These are phyloP conservation scores for Phania funesta DNA, from an alignment of 2,888 invertebrate species.

Conservation along the genomic window DNA sequence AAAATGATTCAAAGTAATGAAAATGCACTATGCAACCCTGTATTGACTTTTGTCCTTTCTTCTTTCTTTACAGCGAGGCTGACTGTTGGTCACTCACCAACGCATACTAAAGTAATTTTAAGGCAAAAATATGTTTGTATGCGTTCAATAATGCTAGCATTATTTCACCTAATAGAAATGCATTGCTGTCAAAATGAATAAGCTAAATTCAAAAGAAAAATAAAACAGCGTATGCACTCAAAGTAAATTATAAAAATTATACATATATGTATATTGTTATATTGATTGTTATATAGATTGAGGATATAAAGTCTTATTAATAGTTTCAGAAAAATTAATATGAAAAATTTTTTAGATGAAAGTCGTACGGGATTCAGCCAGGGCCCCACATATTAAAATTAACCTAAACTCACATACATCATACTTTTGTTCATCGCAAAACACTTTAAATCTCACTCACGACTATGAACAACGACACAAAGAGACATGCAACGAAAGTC, in stretches of 20 bases:
- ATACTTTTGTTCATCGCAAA: constrained; percentile 55
- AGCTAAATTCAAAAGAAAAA: constrained; percentile 36
- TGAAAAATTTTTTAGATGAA: constrained; percentile 40
- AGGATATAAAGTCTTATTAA: not conserved
- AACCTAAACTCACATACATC: constrained; percentile 47
- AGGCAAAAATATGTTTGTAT: constrained; percentile 16
- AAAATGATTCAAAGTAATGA: not conserved
- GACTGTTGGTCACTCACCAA: constrained; percentile 17
- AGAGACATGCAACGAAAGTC: constrained; percentile 66
- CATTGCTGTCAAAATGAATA: constrained; percentile 50
- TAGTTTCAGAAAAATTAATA: constrained; percentile 7
- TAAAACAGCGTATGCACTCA: constrained; percentile 22
- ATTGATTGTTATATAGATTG: not conserved
- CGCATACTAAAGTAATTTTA: not conserved
- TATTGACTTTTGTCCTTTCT: constrained; percentile 55
- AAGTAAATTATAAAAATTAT: constrained; percentile 40
- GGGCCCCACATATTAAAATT: constrained; percentile 29
- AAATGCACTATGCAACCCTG: constrained; percentile 44
- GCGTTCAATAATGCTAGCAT: not conserved
- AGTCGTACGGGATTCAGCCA: constrained; percentile 45
- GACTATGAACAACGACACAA: constrained; percentile 61
- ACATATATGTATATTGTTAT: not conserved
- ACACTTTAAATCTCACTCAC: constrained; percentile 57
- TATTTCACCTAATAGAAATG: constrained; percentile 32
- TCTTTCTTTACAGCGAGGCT: constrained; percentile 9